Evolutionary conservation across 2,888 invertebrate genomes (phyloP).

Genomic region (Morpho achilles): DNA sequence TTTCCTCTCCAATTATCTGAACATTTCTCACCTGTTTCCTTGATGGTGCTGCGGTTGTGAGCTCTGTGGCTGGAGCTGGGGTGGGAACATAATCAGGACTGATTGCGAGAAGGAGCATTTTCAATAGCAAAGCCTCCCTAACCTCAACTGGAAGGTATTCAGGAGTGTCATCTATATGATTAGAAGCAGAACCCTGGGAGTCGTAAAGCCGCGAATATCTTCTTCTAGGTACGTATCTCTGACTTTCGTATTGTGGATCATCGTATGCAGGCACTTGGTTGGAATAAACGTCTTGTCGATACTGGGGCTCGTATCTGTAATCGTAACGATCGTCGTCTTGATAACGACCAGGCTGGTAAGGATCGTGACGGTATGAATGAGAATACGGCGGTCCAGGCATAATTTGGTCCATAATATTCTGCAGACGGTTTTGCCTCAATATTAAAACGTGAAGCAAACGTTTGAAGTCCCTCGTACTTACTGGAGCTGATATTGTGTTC

Average conservation of each 20-base stretch:
- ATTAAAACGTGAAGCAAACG: constrained; percentile 82
- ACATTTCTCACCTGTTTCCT: constrained; percentile 83
- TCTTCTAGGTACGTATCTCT: constrained; percentile 65
- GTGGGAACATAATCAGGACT: constrained; percentile 79
- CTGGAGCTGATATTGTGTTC: constrained; percentile 82
- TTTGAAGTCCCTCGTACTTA: constrained; percentile 85
- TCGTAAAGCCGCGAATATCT: constrained; percentile 64
- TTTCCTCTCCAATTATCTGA: constrained; percentile 84
- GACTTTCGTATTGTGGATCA: constrained; percentile 65
- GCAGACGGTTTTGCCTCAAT: constrained; percentile 80
- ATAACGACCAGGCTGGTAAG: constrained; percentile 46
- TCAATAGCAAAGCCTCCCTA: constrained; percentile 83
- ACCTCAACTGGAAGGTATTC: constrained; percentile 84
- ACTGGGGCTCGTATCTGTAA: constrained; percentile 60
- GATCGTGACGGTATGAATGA: constrained; percentile 47
- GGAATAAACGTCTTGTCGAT: constrained; percentile 56
- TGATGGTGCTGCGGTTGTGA: constrained; percentile 72
- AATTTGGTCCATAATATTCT: constrained; percentile 75
- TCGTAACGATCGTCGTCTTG: constrained; percentile 66
- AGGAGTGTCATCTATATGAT: constrained; percentile 70
- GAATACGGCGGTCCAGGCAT: constrained; percentile 52
- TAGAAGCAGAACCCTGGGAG: constrained; percentile 57
- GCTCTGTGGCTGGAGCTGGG: constrained; percentile 59
- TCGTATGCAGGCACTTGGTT: constrained; percentile 59
- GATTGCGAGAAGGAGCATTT: constrained; percentile 86